phyloP scores from a whole-genome alignment of 2,113 vertebrate genomes.

The Edolisoma coerulescens region DNA sequence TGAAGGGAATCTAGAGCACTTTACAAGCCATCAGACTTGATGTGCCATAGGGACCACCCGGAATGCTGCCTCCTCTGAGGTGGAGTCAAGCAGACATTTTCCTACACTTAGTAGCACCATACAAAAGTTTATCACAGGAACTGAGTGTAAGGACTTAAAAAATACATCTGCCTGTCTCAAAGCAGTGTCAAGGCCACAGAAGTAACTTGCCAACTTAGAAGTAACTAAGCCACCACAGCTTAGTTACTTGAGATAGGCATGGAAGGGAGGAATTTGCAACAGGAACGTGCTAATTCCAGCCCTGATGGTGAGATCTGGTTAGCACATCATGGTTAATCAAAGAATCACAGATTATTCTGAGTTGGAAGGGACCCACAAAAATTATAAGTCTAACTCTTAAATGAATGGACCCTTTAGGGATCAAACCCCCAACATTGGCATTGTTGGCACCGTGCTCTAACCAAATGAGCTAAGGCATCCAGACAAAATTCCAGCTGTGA shows the following conservation, averaged over 20 bases:
- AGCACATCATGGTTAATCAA: background rate
- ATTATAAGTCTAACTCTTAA: background rate
- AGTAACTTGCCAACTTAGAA: background rate
- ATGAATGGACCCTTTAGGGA: too few species aligned
- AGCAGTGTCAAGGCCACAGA: background rate
- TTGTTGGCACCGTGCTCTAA: fast-evolving
- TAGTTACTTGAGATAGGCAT: background rate
- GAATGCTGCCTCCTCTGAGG: background rate
- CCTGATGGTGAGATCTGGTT: background rate
- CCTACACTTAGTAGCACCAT: background rate
- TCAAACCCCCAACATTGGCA: background rate
- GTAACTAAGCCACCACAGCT: background rate
- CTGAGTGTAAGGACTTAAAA: background rate
- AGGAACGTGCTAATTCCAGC: background rate
- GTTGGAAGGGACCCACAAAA: background rate
- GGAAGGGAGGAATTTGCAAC: background rate
- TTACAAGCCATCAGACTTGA: background rate
- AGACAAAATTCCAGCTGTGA: background rate
- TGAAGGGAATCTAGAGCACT: background rate
- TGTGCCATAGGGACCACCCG: background rate
- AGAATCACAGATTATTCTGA: background rate
- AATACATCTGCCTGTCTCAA: background rate
- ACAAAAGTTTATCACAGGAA: background rate
- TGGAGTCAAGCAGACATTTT: background rate
- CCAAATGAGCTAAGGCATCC: too few species aligned